Conservation (phyloP, 2,113 vertebrate species). For the Mionectes macconnelli region DNA sequence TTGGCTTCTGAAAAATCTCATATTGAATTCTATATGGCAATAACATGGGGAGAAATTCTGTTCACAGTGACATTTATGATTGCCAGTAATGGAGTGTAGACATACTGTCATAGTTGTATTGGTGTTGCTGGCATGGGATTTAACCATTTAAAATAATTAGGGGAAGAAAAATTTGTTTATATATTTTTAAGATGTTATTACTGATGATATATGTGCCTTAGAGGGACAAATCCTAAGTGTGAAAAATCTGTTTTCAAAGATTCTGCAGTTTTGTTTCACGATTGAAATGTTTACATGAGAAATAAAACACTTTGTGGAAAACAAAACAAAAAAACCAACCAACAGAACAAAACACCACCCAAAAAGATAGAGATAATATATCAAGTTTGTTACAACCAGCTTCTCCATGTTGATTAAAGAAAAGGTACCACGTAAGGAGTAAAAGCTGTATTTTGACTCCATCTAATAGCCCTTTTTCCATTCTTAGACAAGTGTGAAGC, state of each 20-base stretch:
- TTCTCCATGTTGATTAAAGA: neutral
- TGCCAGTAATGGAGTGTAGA: neutral
- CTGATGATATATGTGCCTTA: neutral
- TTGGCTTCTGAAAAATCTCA: neutral
- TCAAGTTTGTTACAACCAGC: neutral
- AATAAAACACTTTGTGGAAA: neutral
- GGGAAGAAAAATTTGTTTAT: neutral
- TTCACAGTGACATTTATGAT: neutral
- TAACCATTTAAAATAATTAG: neutral
- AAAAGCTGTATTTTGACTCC: neutral
- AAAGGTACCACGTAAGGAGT: neutral
- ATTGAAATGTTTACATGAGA: neutral
- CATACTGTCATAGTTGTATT: neutral
- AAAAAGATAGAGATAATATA: neutral
- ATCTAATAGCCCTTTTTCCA: neutral
- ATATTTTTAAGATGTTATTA: neutral
- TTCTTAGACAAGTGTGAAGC: neutral
- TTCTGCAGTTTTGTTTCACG: neutral
- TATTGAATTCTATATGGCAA: neutral
- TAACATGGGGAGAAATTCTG: neutral
- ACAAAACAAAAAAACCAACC: neutral
- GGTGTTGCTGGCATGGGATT: neutral
- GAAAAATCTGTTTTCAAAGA: neutral
- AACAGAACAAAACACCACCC: no score
- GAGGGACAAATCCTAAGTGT: neutral